Conservation (phyloP, 2,888 invertebrate species). For the Chaetogeoica ovagalla region DNA sequence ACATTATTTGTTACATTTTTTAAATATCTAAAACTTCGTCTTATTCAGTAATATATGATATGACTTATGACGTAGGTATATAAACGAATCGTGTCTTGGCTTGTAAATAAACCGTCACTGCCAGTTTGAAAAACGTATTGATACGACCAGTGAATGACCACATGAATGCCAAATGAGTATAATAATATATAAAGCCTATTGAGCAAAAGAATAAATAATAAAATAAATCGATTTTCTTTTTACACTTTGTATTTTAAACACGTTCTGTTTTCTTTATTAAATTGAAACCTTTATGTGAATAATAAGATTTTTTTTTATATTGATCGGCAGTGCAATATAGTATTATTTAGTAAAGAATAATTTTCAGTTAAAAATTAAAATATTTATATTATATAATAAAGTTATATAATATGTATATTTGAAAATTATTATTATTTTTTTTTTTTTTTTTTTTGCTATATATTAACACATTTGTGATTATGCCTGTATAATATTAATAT, state of each 20-base stretch:
- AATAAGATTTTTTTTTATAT: constrained; percentile 6
- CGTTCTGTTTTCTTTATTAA: constrained; percentile 26
- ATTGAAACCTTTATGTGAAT: constrained; percentile 1
- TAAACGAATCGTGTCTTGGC: constrained; percentile 34
- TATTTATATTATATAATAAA: too few relatives aligned
- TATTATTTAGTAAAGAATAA: background rate
- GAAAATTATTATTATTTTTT: too few relatives aligned
- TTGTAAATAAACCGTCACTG: constrained; percentile 17
- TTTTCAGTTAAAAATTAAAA: too few relatives aligned
- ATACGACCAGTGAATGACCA: background rate
- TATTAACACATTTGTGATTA: too few relatives aligned
- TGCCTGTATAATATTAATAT: too few relatives aligned
- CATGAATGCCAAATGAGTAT: constrained; percentile 33
- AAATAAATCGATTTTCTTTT: constrained; percentile 32
- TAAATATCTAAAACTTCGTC: constrained; percentile 1
- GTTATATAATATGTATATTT: too few relatives aligned
- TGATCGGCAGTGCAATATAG: background rate
- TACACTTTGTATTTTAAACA: constrained; percentile 7
- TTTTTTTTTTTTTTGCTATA: too few relatives aligned
- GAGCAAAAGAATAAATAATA: constrained; percentile 23
- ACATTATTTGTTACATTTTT: background rate
- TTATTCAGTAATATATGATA: background rate
- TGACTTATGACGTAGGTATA: constrained; percentile 26
- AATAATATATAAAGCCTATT: constrained; percentile 4
- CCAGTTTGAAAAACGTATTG: constrained; percentile 12